Base-by-base conservation (phyloP, 2,888 invertebrate genomes). In the Diachrysia chrysitis region DNA sequence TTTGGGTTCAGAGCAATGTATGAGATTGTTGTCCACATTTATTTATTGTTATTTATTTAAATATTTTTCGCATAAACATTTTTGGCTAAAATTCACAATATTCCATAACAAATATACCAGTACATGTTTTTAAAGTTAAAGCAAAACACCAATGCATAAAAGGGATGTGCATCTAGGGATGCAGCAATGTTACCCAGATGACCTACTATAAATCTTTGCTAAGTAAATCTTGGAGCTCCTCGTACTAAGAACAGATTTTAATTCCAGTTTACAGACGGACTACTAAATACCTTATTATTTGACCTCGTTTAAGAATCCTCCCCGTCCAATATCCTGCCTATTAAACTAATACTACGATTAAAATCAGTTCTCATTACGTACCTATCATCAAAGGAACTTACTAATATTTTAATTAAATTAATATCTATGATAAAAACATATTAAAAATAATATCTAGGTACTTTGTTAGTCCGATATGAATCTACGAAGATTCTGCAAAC, bases 161-260 rank as follows among this genome's bases (percentile, higher is more conserved):
- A 54, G 21, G 37, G 78, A 74, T 78, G 78, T 58, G 74, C 69
- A 77, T 78, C 73, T 63, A 17, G 78, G 74, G 78, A 78, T 68
- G 73, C 78, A 68, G 73, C 68, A 63, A 78, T 73, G 61, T 68
- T 58, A 63, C 73, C 68, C 73, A 68, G 53, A 74, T 78, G 73
- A 74, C 68, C 58, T 68, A 63, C 58, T 73, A 78, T 69, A 74
- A 78, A 74, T 78, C 74, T 78, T 78, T 63, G 63, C 78, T 73
- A 60, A 68, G 74, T 68, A 60, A 73, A 78, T 68, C 61, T 61
- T 58, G 32, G 37, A 58, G 61, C 69, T 74, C 58, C 63, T 58
- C 61, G 25, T 56, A 51, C 61, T 74, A 78, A n/a, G 63, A 54
- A 63, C 55, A 74, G 61, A 48, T 62, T 68, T 58, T 63, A 68